Base-by-base conservation (phyloP, 1,140 invertebrate species). In the Hylaeus volcanicus region DNA sequence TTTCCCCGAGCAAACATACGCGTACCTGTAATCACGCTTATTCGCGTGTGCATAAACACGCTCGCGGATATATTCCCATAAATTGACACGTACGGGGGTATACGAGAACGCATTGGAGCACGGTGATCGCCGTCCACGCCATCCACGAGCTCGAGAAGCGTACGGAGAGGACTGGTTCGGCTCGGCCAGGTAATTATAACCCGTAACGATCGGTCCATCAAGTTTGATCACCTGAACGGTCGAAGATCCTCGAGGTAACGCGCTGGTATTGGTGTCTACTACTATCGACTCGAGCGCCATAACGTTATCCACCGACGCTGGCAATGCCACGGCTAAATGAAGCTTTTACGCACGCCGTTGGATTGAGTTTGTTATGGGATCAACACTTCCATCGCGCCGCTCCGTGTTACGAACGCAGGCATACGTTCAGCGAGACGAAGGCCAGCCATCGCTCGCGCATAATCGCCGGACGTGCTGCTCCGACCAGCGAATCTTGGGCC, bases 141-240 rank as follows among this genome's bases (percentile, higher is more conserved):
- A n/a, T 11, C 9, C 14, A 2, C 2, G 39, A 41, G 41, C 37
- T 37, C 41, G 45, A 14, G 51, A 41, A 3, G 8, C 43, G 11
- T 41, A 41, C 45, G 64, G 56, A 60, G 43, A 71, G 65, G 55
- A 73, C 55, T 74, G 85, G 85, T 87, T 87, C 73, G 82, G 78
- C 66, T 70, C 53, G 5, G 69, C 64, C 82, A 82, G 86, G 84
- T 92, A 92, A 92, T 92, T 92, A 92, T 91, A 91, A 90, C 83
- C 89, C 79, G 81, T 86, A 89, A 89, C 90, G 91, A 92, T 92
- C 91, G 86, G 90, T 91, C 90, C 89, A 91, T 92, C 90, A 91
- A 91, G 91, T 89, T 82, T 87, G 84, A 91, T 91, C 86, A 85
- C 69, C 79, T 80, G 80, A 83, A 74, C 80, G 82, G 69, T 61